A percentile compares a stretch with the other conserved stretches of the same genome.
Conservation (phyloP, 2,113 vertebrate species). For the Grus americana region DNA sequence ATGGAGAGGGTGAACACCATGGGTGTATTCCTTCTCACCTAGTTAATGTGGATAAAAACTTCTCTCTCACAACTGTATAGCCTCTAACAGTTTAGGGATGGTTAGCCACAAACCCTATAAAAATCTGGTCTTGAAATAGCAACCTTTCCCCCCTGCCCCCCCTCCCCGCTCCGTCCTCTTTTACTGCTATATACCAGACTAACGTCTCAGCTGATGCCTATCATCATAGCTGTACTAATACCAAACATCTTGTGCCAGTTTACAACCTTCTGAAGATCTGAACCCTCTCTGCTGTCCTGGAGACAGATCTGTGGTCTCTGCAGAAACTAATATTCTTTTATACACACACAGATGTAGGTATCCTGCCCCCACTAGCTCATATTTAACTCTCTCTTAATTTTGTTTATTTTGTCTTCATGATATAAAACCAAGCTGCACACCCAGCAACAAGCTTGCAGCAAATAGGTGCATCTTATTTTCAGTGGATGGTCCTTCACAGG, state of each 20-base stretch:
- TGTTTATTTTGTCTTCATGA: not conserved
- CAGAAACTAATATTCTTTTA: not conserved
- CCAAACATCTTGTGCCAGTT: not conserved
- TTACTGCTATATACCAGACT: not conserved
- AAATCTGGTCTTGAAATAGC: constrained; percentile 25
- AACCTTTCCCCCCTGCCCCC: not conserved
- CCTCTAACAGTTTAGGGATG: not conserved
- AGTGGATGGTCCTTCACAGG: not conserved
- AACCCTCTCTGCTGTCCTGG: not conserved
- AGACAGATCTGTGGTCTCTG: not conserved
- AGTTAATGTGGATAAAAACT: not conserved
- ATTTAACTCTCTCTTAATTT: constrained; percentile 29
- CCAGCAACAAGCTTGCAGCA: constrained; percentile 11
- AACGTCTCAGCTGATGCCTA: not conserved
- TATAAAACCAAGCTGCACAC: not conserved
- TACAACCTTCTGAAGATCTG: not conserved
- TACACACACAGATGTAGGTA: not conserved
- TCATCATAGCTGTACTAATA: not conserved
- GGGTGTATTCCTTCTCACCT: not conserved
- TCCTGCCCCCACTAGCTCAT: not conserved
- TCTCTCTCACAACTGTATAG: not conserved
- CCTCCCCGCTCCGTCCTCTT: not conserved
- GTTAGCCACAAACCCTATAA: not conserved
- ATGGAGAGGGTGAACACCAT: not conserved
- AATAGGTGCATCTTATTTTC: constrained; percentile 3